Conservation (phyloP, 2,888 invertebrate species). For the Allophyes oxyacanthae region DNA sequence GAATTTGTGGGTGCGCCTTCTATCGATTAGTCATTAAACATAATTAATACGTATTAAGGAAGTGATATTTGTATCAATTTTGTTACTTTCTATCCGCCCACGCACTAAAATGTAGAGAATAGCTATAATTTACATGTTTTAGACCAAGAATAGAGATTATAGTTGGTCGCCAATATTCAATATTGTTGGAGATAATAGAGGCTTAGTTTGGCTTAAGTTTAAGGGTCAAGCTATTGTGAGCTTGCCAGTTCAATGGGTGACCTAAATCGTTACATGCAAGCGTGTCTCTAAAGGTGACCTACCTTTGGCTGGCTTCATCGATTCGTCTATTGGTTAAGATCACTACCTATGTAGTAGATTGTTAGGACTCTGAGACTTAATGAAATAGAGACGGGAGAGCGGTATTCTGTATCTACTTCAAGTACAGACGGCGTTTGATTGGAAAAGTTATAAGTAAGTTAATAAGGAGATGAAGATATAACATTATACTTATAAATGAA, state of each 20-base stretch:
- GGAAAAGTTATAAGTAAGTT: conserved; percentile 13
- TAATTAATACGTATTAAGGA: conserved; percentile 57
- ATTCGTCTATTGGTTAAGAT: conserved; percentile 18
- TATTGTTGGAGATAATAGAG: conserved; percentile 33
- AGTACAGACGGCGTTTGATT: conserved; percentile 9
- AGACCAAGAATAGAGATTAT: conserved; percentile 34
- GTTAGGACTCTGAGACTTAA: conserved; percentile 20
- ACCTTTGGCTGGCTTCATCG: no score
- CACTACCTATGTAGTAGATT: conserved; percentile 14
- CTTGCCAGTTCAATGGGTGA: conserved; percentile 20
- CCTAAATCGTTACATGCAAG: conserved; percentile 37
- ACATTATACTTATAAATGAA: conserved; percentile 15
- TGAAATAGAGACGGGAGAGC: conserved; percentile 6
- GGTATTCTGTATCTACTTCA: neutral
- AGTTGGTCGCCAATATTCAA: conserved; percentile 17
- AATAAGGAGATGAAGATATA: conserved; percentile 30
- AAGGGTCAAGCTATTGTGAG: conserved; percentile 39
- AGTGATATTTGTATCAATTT: conserved; percentile 58
- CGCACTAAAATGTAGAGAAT: conserved; percentile 37
- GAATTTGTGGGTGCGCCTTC: conserved; percentile 51
- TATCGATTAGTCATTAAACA: conserved; percentile 46
- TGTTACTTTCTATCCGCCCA: conserved; percentile 56
- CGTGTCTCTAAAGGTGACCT: conserved; percentile 29
- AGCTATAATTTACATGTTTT: conserved; percentile 34
- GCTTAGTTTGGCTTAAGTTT: conserved; percentile 33